Evolutionary conservation across 2,797 vertebrate genomes (phyloP), one percentile per base, ranked within the genome.

Genomic region (Parauchenoglanis ngamensis): DNA sequence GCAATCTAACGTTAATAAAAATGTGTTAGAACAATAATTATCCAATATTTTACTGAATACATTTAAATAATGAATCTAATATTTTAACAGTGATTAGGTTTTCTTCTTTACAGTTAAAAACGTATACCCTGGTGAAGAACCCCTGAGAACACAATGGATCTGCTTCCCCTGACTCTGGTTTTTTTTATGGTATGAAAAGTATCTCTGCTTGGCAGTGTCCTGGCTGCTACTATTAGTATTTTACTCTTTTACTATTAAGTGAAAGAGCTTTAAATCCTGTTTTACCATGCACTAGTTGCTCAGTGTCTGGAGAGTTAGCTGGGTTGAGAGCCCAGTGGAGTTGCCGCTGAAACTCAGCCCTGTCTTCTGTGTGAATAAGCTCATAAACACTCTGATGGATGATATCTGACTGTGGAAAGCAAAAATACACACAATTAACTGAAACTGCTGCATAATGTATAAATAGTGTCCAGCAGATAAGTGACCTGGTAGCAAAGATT

Each of bases 311-410:
- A 59, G 90, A 40, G 83, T 92, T 93, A 3, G 88, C 25, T 79
- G 96, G 95, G 77, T 95, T 95, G 84, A 96, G 92, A 3, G 95
- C 92, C 97, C 96, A 97, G 2, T 97, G 96, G n/a, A 97, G 94
- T 86, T 97, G 97, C 61, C 94, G 94, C 28, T 95, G 95, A 92
- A 97, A 97, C 90, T 96, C 96, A 72, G 92, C 92, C 78, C 96
- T 93, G 89, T 97, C 96, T 91, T 97, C 97, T 0, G 96, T 96
- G 57, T 97, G 96, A 91, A 97, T 96, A 83, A 97, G 92, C 90
- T 97, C 96, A 91, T 95, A 97, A 2, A 97, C 96, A 65, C 96
- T 96, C 94, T 97, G 96, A 90, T 97, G 96, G 92, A 97, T 96
- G 86, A 97, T 94, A 90, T 97, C 97, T 68, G 96, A 96, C 97